A percentile compares a stretch with the other conserved stretches of the same genome.
Conservation (phyloP, 2,888 invertebrate species). For the Pyrrhia umbra region DNA sequence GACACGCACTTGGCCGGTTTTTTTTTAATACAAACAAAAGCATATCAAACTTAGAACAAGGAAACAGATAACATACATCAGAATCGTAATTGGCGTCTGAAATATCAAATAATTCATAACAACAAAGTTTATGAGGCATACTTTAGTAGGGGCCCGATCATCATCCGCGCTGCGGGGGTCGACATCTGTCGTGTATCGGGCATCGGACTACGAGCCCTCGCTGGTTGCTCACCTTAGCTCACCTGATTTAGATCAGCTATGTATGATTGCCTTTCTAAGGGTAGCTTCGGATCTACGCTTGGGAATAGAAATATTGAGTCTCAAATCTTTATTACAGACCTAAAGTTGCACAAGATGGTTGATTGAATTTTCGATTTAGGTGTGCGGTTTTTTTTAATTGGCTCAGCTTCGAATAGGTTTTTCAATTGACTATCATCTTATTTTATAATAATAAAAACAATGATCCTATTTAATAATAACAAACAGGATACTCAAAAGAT, state of each 20-base stretch:
- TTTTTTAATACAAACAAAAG: not conserved
- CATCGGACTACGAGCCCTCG: slow-evolving; percentile 70
- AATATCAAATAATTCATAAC: slow-evolving; percentile 70
- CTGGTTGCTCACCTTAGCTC: slow-evolving; percentile 54
- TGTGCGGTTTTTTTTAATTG: too few relatives aligned
- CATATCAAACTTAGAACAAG: not conserved
- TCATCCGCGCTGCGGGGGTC: slow-evolving; percentile 85
- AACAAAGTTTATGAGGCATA: slow-evolving; percentile 75
- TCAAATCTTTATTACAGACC: too few relatives aligned
- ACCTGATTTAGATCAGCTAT: slow-evolving; percentile 61
- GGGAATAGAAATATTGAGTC: slow-evolving; percentile 28
- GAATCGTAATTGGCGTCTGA: slow-evolving; percentile 59
- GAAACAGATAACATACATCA: slow-evolving; percentile 40
- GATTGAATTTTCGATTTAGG: too few relatives aligned
- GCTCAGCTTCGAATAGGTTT: too few relatives aligned
- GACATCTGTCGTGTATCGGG: slow-evolving; percentile 81
- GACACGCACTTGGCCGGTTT: too few relatives aligned
- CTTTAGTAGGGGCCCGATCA: slow-evolving; percentile 74
- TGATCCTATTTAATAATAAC: too few relatives aligned
- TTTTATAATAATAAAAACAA: too few relatives aligned
- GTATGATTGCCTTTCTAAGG: slow-evolving; percentile 54
- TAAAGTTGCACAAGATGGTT: too few relatives aligned
- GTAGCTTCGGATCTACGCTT: slow-evolving; percentile 31
- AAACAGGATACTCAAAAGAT: too few relatives aligned
- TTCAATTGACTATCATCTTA: too few relatives aligned